These are phyloP conservation scores for Tinea trinotella DNA, from an alignment of 2,888 invertebrate species.

Conservation along the genomic window DNA sequence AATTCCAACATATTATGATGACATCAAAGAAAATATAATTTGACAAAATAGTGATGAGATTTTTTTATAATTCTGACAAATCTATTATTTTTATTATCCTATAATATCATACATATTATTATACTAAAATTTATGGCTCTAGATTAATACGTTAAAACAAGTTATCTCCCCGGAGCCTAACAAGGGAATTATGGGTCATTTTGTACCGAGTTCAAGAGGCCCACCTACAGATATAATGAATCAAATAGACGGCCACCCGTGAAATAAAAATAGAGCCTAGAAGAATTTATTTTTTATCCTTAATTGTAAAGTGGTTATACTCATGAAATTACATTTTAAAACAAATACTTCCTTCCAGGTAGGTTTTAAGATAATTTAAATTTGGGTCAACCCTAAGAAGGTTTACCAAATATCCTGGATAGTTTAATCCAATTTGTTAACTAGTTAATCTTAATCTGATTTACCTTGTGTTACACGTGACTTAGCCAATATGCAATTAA, in stretches of 20 bases:
- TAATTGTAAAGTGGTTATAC: conserved; percentile 6
- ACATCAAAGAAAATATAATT: not conserved
- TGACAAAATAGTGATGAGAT: not conserved
- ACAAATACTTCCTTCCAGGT: no score
- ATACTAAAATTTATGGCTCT: conserved; percentile 43
- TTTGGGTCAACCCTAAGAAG: no score
- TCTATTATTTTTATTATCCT: not conserved
- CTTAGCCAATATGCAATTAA: not conserved
- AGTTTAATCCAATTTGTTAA: not conserved
- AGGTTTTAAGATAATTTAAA: no score
- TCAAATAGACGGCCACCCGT: conserved; percentile 60
- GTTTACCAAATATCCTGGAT: no score
- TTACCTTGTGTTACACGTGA: not conserved
- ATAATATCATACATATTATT: conserved; percentile 22
- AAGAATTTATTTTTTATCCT: conserved; percentile 44
- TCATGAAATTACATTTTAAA: no score
- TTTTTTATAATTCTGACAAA: not conserved
- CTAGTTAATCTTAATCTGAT: not conserved
- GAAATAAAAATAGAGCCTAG: conserved; percentile 34
- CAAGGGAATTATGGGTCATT: conserved; percentile 66
- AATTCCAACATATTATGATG: no score
- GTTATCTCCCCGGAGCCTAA: conserved; percentile 45
- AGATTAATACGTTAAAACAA: conserved; percentile 54
- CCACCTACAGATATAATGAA: conserved; percentile 59
- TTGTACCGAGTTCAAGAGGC: conserved; percentile 46